A percentile compares a stretch with the other conserved stretches of the same genome.
phyloP scores from a whole-genome alignment of 2,888 invertebrate species.

The Colletes collaris region DNA sequence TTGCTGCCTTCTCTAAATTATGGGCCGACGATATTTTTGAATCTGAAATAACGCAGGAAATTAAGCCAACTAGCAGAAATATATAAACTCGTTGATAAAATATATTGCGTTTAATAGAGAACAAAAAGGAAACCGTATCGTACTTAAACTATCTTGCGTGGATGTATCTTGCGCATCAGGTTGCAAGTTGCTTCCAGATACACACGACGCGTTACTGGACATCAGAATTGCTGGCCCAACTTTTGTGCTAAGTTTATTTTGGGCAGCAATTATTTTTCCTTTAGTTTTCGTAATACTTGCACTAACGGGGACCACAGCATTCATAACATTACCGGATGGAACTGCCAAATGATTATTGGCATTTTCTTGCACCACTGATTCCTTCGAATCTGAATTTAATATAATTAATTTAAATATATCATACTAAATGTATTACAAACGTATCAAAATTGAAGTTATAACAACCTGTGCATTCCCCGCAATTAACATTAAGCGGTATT shows the following conservation, averaged over 20 bases:
- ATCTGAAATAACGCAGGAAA: constrained; percentile 13
- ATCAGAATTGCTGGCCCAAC: constrained; percentile 41
- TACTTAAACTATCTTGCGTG: constrained; percentile 56
- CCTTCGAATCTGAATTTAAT: constrained; percentile 43
- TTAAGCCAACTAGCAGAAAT: not conserved
- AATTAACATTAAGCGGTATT: constrained; percentile 56
- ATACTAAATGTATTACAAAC: not conserved
- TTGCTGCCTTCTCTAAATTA: constrained; percentile 32
- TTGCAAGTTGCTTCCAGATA: constrained; percentile 45
- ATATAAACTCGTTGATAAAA: not conserved
- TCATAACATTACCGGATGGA: constrained; percentile 39
- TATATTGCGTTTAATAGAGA: not conserved
- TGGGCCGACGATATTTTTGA: constrained; percentile 20
- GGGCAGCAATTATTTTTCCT: constrained; percentile 49
- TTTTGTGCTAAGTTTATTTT: constrained; percentile 61
- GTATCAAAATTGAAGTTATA: constrained; percentile 7
- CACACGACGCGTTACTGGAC: constrained; percentile 28
- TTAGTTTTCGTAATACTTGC: constrained; percentile 48
- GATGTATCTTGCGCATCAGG: constrained; percentile 45
- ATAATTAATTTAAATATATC: constrained; percentile 4
- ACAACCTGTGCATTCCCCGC: constrained; percentile 59
- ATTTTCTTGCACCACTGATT: constrained; percentile 33
- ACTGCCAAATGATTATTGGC: constrained; percentile 16
- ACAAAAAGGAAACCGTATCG: not conserved
- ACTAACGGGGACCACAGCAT: constrained; percentile 40